Base-by-base conservation (phyloP, 2,888 invertebrate genomes). In the Eretmocerus hayati region DNA sequence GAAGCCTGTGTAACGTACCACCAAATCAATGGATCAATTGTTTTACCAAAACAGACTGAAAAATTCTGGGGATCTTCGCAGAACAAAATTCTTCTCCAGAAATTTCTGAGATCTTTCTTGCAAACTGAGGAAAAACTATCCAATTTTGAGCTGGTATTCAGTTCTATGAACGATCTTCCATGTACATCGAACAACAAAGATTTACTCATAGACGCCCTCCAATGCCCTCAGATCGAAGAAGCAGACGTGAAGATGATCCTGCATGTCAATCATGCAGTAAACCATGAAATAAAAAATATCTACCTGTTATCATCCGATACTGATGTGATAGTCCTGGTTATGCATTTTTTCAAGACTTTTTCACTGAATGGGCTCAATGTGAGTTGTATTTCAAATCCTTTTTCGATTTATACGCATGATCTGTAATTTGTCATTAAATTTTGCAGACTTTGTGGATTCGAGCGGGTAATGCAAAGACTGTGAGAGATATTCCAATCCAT, bases 211-310 rank as follows among this genome's bases (percentile, higher is more conserved):
- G 8, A 33, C 15, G 15, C 13, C 4, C 19, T 43, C n/a, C 35
- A 36, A 20, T 20, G 43, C 2, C 3, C 1, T 26, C 26, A 43
- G 4, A 22, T 43, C 8, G 26, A 43, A 43, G 43, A 43, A 23
- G 43, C 43, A 13, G 36, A 43, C 26, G 2, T 23, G 8, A 44
- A 44, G 31, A 36, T 44, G n/a, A 37, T 37, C 3, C 2, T 33
- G 21, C 42, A 33, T 15, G 15, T 33, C 3, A 11, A 33, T 21
- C 42, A 42, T 20, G 19, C 20, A n/a, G 3, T 9, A 4, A 3
- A 5, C 6, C 8, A 20, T n/a, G 37, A 15, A 8, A 21, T 20
- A 8, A 37, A 37, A 4, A 37, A 37, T 20, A 20, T 19, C 3
- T 37, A 20, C 15, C 13, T 37, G 20, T 20, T 20, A 3, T 37